These are phyloP conservation scores for Galeopterus variegatus DNA, from an alignment of 2,113 vertebrate species.

Conservation along the genomic window DNA sequence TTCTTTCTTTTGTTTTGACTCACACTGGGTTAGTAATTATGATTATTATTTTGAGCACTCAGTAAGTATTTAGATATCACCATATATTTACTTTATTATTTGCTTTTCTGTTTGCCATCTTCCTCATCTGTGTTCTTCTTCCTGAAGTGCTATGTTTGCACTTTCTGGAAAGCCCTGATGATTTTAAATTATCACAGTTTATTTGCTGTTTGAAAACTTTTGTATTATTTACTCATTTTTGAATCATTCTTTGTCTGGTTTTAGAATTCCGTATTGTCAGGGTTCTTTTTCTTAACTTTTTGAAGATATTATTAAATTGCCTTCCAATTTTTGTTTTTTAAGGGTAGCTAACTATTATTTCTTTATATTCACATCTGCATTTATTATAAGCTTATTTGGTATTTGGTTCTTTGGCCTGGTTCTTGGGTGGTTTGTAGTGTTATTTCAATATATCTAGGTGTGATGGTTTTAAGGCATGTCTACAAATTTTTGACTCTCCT, in stretches of 20 bases:
- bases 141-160: not conserved
- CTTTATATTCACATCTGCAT: not conserved
- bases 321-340: not conserved
- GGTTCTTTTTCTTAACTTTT: not conserved
- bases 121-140: not conserved
- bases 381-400: not conserved
- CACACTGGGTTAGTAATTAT: not conserved
- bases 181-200: not conserved
- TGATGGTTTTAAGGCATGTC: not conserved
- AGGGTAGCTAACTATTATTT: not conserved
- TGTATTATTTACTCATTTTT: not conserved
- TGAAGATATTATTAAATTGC: not conserved
- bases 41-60: not conserved
- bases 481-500: not conserved
- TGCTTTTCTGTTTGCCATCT: not conserved
- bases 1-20: not conserved
- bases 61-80: not conserved
- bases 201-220: not conserved
- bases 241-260: not conserved
- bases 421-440: not conserved
- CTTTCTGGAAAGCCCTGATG: not conserved
- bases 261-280: not conserved
- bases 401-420: not conserved
- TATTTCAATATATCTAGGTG: not conserved
- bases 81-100: not conserved